A percentile compares a stretch with the other conserved stretches of the same genome.
These are phyloP conservation scores for Pyrgilauda ruficollis DNA, from an alignment of 2,113 vertebrate genomes.

Conservation along the genomic window DNA sequence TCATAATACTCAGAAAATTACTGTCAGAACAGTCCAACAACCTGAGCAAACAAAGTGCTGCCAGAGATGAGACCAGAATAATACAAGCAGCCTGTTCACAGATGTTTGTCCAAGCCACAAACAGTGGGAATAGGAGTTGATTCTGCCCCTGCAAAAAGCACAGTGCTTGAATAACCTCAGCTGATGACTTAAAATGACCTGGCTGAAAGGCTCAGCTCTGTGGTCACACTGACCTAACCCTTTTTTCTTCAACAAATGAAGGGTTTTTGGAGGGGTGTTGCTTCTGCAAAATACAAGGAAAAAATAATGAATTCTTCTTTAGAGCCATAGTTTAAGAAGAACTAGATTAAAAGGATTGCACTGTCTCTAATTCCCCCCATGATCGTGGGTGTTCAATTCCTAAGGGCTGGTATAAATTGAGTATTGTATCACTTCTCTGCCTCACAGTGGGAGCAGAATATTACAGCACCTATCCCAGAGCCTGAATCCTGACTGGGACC, in stretches of 20 bases:
- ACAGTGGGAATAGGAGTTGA: neutral
- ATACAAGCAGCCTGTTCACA: neutral
- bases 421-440: neutral
- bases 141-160: neutral
- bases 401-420: neutral
- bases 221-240: neutral
- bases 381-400: neutral
- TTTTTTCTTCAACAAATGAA: neutral
- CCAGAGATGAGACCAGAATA: neutral
- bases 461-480: neutral
- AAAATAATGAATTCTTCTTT: neutral
- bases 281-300: neutral
- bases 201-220: neutral
- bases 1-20: neutral
- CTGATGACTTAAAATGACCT: neutral
- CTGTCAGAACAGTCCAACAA: neutral
- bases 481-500: neutral
- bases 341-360: neutral
- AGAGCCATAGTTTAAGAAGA: neutral
- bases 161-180: neutral
- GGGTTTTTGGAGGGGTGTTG: fast-evolving
- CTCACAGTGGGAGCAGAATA: neutral
- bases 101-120: neutral
- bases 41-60: neutral
- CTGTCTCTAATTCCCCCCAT: neutral